Conservation (phyloP, 2,888 invertebrate genomes). For the Cenopis cana region DNA sequence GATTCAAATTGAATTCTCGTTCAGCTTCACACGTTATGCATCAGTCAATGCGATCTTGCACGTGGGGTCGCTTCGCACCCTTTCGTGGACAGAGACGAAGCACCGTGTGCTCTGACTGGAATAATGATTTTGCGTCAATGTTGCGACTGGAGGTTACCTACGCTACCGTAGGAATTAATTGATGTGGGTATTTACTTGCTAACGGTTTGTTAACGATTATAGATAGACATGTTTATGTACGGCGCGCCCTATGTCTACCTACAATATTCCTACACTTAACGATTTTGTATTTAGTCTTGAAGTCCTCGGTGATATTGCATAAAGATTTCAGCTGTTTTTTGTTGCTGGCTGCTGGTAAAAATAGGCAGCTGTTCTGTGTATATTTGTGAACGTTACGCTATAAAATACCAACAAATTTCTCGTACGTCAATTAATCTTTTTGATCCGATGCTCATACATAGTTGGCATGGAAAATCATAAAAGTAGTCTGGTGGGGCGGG, state of each 20-base stretch:
- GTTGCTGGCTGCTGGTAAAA: too few relatives aligned
- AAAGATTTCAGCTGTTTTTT: too few relatives aligned
- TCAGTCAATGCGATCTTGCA: slow-evolving; percentile 44
- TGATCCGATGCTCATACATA: too few relatives aligned
- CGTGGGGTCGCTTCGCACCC: slow-evolving; percentile 33
- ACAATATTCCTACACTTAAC: too few relatives aligned
- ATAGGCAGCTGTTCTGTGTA: too few relatives aligned
- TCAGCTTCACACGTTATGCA: slow-evolving; percentile 20
- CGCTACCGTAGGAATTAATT: neutral
- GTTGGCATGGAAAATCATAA: too few relatives aligned
- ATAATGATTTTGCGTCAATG: slow-evolving; percentile 29
- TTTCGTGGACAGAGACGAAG: slow-evolving; percentile 32
- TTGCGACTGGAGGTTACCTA: neutral
- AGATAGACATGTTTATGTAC: neutral
- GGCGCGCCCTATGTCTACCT: neutral
- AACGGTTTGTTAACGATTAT: neutral
- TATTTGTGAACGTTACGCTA: too few relatives aligned
- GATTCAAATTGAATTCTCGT: neutral
- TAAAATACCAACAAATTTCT: too few relatives aligned
- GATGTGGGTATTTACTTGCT: slow-evolving; percentile 4
- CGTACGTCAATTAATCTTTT: too few relatives aligned
- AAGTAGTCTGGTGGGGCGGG: too few relatives aligned
- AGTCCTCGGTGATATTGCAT: too few relatives aligned
- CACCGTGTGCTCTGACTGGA: slow-evolving; percentile 21
- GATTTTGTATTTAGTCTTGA: too few relatives aligned